Percentiles rank a stretch among this genome's conserved stretches.
Conservation (phyloP, 2,797 vertebrate genomes). For the Oreochromis grahami region DNA sequence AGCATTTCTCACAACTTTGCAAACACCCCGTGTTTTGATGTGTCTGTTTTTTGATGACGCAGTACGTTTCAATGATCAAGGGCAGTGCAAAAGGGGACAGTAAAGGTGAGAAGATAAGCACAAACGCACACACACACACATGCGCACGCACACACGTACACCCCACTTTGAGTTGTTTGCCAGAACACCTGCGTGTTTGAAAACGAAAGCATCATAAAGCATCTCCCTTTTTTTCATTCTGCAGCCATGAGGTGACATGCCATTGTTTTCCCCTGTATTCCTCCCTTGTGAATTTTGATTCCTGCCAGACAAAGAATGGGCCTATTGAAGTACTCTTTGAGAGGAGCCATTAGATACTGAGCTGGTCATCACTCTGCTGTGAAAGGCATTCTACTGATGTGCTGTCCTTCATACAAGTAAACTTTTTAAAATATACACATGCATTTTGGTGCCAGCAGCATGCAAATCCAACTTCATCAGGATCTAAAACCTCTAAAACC, state of each 20-base stretch:
- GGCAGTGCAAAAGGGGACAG: slow-evolving; percentile 66
- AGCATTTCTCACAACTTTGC: slow-evolving; percentile 73
- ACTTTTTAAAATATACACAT: slow-evolving; percentile 8
- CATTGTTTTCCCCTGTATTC: slow-evolving; percentile 59
- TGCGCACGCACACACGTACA: neutral
- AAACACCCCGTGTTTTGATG: slow-evolving; percentile 69
- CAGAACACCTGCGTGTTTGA: slow-evolving; percentile 71
- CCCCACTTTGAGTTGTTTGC: slow-evolving; percentile 56
- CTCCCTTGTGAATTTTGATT: slow-evolving; percentile 64
- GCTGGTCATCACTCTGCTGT: slow-evolving; percentile 49
- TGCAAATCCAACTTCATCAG: neutral
- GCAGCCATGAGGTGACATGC: slow-evolving; percentile 65
- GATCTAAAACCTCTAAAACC: neutral
- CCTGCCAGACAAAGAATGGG: slow-evolving; percentile 41
- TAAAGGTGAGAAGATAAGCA: slow-evolving; percentile 62
- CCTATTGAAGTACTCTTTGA: slow-evolving; percentile 54
- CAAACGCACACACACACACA: slow-evolving; percentile 6
- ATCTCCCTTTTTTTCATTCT: slow-evolving; percentile 53
- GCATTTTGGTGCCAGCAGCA: neutral
- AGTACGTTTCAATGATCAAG: slow-evolving; percentile 68
- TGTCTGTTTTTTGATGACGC: slow-evolving; percentile 71
- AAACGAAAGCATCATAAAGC: slow-evolving; percentile 66
- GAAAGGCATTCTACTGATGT: slow-evolving; percentile 32
- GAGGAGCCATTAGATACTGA: slow-evolving; percentile 47
- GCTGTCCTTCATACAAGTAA: slow-evolving; percentile 40